Percentiles rank a stretch among this genome's conserved stretches.
Conservation (phyloP, 2,888 invertebrate species). For the Druceiella hillmani region DNA sequence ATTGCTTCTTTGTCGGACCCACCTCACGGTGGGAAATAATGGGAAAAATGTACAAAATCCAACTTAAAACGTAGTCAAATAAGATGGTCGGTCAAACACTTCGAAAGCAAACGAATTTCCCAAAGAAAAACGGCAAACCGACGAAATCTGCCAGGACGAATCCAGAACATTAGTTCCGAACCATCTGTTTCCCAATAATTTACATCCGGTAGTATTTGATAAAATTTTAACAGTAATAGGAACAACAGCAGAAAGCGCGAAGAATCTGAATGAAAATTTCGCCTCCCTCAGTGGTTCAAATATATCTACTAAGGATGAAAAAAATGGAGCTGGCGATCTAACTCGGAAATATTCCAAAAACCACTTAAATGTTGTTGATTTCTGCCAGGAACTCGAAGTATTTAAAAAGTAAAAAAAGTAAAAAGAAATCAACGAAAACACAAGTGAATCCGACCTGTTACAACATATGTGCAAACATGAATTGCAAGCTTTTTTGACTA, state of each 20-base stretch:
- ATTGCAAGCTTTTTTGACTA: conserved; percentile 13
- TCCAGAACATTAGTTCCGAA: conserved; percentile 1
- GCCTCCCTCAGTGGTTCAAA: conserved; percentile 2
- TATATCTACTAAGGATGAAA: conserved; percentile 1
- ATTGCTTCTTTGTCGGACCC: too few species aligned
- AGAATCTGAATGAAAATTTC: conserved; percentile 3
- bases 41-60: too few species aligned
- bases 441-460: conserved; percentile 3
- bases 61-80: too few species aligned
- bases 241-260: conserved; percentile 4
- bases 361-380: too few species aligned
- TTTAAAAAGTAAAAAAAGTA: too few species aligned
- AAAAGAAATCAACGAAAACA: too few species aligned
- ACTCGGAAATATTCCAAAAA: too few species aligned
- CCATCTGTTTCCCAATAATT: not conserved
- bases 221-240: conserved; percentile 2
- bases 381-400: too few species aligned
- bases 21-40: too few species aligned
- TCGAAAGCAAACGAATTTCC: too few species aligned
- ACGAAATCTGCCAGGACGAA: conserved; percentile 1
- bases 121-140: not conserved
- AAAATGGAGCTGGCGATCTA: too few species aligned
- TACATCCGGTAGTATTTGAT: conserved; percentile 2
- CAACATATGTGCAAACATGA: not conserved
- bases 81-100: too few species aligned